Evolutionary conservation across 2,113 vertebrate species (phyloP), one percentile per base, ranked within the genome.

Genomic region (Nematolebias whitei): DNA sequence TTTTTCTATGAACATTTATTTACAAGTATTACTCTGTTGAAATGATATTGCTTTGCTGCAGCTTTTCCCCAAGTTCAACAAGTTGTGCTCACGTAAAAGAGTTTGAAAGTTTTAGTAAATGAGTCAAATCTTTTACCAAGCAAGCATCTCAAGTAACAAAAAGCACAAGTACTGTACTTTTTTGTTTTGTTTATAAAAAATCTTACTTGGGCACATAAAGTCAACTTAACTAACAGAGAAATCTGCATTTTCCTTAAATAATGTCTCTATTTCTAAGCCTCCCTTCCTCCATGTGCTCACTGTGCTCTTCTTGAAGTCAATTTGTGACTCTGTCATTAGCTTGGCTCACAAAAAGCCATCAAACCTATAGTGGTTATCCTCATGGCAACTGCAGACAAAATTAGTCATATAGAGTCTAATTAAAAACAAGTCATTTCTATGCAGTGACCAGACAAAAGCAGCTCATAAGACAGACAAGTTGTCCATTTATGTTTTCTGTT

Each of bases 311-410:
- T 54, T 89, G 84, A 85, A 83, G 90, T 90, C 90, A 84, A 88
- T 90, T 88, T 83, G 77, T 76, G 73, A 84, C 78, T 80, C 78
- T 73, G 85, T 84, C 87, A 87, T 85, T 84, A 59, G 66, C 73
- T 56, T 84, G 86, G 71, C 75, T 80, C 82, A 88, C 79, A 86
- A 87, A 86, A 86, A 87, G 68, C 78, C 72, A 82, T 87, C 83
- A 86, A 80, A 87, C 77, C 60, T 78, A 57, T 53, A 29, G 3
- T 77, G 60, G 80, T 88, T 80, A 84, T 84, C 82, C 84, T 56
- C 66, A 76, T 19, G 45, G 44, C 44, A 83, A 45, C 41, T 62
- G 64, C 71, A 32, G 32, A 12, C 53, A 65, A 76, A 83, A 80
- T 80, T 64, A 74, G 55, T 65, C 0, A 11, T 47, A 56, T 58